These are phyloP conservation scores for Heliconius hermathena DNA, from an alignment of 1,140 invertebrate genomes.

Conservation along the genomic window DNA sequence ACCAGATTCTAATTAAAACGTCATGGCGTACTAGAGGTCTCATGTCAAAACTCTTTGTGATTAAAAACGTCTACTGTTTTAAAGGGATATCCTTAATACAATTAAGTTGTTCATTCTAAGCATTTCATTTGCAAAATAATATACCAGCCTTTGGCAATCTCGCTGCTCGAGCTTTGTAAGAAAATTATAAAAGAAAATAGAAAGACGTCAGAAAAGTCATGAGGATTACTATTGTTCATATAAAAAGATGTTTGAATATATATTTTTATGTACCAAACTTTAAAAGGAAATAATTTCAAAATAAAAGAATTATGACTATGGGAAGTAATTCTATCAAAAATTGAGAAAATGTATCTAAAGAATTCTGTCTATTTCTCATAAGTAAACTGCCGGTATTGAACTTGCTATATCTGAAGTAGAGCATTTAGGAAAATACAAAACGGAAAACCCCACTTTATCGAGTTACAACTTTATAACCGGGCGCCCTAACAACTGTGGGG, in stretches of 20 bases:
- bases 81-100: neutral
- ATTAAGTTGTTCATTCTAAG: neutral
- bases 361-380: neutral
- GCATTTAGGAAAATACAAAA: conserved; percentile 34
- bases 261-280: too few relatives aligned
- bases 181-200: neutral
- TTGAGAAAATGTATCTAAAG: neutral
- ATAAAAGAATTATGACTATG: too few relatives aligned
- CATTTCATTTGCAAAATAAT: conserved; percentile 2
- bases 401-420: conserved; percentile 6
- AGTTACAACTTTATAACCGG: conserved; percentile 41
- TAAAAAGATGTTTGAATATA: neutral
- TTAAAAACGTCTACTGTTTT: neutral
- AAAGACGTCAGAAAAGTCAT: neutral
- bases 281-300: too few relatives aligned
- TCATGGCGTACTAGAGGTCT: neutral
- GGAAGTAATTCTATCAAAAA: neutral
- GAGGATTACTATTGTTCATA: neutral
- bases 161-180: neutral
- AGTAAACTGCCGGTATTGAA: conserved; percentile 1
- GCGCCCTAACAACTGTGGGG: conserved; percentile 29
- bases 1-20: neutral
- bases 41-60: neutral
- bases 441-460: conserved; percentile 38
- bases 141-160: neutral